These are phyloP conservation scores for Brachypteracias leptosomus DNA, from an alignment of 2,113 vertebrate genomes.

Conservation along the genomic window DNA sequence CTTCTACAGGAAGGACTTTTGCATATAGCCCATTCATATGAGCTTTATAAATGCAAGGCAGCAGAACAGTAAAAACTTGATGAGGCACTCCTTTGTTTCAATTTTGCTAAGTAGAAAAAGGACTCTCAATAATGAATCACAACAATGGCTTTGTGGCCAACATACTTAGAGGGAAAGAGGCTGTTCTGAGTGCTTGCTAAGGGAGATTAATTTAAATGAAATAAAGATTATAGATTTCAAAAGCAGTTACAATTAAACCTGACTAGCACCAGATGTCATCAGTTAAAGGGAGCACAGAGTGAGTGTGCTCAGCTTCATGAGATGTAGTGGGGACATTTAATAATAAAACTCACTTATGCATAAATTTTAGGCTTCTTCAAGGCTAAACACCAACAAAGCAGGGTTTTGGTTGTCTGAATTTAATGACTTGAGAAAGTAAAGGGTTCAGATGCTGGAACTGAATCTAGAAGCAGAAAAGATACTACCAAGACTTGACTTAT, in stretches of 20 bases:
- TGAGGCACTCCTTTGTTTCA: conserved; percentile 22
- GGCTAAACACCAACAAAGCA: neutral
- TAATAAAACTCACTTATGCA: neutral
- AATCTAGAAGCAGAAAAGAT: neutral
- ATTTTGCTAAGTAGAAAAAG: neutral
- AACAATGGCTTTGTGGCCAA: neutral
- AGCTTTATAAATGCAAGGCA: conserved; percentile 4
- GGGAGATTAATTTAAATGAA: conserved; percentile 32
- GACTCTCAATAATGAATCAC: neutral
- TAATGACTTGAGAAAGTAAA: neutral
- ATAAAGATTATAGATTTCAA: neutral
- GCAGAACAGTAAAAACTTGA: conserved; percentile 12
- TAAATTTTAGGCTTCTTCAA: neutral
- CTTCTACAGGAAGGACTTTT: conserved; percentile 1
- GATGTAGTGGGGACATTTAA: neutral
- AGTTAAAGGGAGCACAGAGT: neutral
- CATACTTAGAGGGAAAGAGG: neutral
- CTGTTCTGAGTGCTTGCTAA: conserved; percentile 2
- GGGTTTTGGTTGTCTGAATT: neutral
- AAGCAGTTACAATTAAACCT: conserved; percentile 31
- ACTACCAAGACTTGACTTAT: neutral
- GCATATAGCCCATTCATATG: neutral
- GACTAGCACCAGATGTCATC: conserved; percentile 9
- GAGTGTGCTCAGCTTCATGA: neutral
- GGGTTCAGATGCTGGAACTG: neutral